Evolutionary conservation across 2,797 vertebrate species (phyloP), one percentile per base, ranked within the genome.

Genomic region (Phoebastria nigripes): DNA sequence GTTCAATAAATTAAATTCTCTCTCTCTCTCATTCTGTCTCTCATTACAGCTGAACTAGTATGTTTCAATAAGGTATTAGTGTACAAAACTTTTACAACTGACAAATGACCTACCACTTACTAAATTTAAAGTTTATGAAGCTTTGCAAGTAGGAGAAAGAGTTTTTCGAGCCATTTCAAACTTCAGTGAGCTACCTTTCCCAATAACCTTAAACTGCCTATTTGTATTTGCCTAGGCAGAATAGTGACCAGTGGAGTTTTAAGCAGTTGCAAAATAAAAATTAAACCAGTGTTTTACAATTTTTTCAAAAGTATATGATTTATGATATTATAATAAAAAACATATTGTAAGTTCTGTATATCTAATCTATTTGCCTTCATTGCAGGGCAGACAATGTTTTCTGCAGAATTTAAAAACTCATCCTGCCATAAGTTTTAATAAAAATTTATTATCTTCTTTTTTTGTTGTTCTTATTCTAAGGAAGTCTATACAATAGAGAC

Each of bases 371-470:
- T 49, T 72, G 2, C 1, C 6, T 96, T 93, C n/a, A 63, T 70
- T 91, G 37, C 31, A 90, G 28, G 8, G 10, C 12, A 54, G 29
- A 49, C 4, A 63, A 24, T 21, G 1, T 63, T 92, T 94, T n/a
- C 31, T 78, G 17, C 20, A 41, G 13, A 82, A 65, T 20, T 71
- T 78, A 29, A 83, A 82, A 92, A 59, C 16, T 78, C 25, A 69
- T 54, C 7, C 5, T 89, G 9, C 7, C 21, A 11, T 22, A 67
- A 74, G 15, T 91, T 82, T 79, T 74, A 62, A 24, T 26, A 25
- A 41, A 80, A 74, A 26, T 5, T 7, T 11, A 21, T 51, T 65
- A 3, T 0, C 0, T n/a, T 28, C 3, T 44, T 51, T 29, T 70
- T 26, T n/a, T 24, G 2, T 66, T 81, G 13, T 31, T 78, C 7